Evolutionary conservation across 64 coral and sea anemone species (phyloP).

Genomic region (Stichodactyla mertensii): DNA sequence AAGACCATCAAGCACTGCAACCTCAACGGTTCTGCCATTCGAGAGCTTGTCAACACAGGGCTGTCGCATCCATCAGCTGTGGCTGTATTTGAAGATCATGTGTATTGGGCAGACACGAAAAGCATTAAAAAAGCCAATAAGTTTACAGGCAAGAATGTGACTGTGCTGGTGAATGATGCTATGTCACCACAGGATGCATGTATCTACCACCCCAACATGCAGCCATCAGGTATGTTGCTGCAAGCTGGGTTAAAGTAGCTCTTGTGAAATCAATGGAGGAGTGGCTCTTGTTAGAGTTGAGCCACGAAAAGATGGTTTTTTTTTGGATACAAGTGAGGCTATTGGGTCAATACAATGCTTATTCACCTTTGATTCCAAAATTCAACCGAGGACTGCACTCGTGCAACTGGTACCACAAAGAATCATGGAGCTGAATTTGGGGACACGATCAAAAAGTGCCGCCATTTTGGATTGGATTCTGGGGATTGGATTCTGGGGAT

Average conservation of each 20-base stretch:
- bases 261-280: too few relatives aligned
- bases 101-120: slow-evolving; percentile 81
- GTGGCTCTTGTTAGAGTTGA: too few relatives aligned
- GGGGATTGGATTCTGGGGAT: too few relatives aligned
- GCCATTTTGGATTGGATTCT: too few relatives aligned
- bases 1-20: slow-evolving; percentile 75
- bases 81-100: slow-evolving; percentile 87
- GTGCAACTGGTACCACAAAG: too few relatives aligned
- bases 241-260: background rate
- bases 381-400: too few relatives aligned
- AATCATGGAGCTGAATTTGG: too few relatives aligned
- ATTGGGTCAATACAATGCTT: too few relatives aligned
- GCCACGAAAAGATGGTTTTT: too few relatives aligned
- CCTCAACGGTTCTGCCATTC: slow-evolving; percentile 56
- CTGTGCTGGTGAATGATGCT: slow-evolving; percentile 48
- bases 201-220: slow-evolving; percentile 78
- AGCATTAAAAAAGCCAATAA: slow-evolving; percentile 81
- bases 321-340: too few relatives aligned
- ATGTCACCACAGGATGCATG: slow-evolving; percentile 44
- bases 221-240: slow-evolving; percentile 57
- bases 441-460: too few relatives aligned
- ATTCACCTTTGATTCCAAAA: too few relatives aligned
- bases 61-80: slow-evolving; percentile 52
- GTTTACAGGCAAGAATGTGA: slow-evolving; percentile 80
- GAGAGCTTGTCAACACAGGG: slow-evolving; percentile 59